Evolutionary conservation across 2,113 vertebrate species (phyloP).

Genomic region (Chroicocephalus ridibundus): DNA sequence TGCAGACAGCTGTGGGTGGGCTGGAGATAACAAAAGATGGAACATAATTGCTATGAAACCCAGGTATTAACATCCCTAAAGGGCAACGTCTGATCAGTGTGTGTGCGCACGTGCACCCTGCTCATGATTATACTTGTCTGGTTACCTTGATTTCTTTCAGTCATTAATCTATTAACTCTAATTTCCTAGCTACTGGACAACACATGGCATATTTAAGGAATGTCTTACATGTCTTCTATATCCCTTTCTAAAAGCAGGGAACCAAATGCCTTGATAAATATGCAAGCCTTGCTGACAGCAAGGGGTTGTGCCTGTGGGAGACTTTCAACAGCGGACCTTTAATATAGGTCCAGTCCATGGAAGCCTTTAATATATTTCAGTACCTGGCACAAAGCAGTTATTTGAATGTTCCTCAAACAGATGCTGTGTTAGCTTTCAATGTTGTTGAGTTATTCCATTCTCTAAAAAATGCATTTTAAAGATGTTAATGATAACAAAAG

Average conservation of each 20-base stretch:
- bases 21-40: background rate
- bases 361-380: background rate
- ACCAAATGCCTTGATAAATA: background rate
- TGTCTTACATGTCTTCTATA: background rate
- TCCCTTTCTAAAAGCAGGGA: background rate
- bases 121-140: background rate
- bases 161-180: background rate
- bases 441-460: background rate
- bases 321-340: background rate
- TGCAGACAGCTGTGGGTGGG: background rate
- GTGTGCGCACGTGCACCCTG: background rate
- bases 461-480: background rate
- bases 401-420: background rate
- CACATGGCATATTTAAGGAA: background rate
- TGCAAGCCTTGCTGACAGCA: background rate
- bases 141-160: background rate
- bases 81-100: background rate
- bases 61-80: background rate
- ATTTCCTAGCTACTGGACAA: background rate
- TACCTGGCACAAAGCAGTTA: background rate
- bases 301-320: background rate
- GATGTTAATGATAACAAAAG: background rate
- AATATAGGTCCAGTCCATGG: too few species aligned
- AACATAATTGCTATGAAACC: accelerated
- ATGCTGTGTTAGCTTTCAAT: background rate